Base-by-base conservation (phyloP, 2,888 invertebrate genomes). In the Iphiclides podalirius region DNA sequence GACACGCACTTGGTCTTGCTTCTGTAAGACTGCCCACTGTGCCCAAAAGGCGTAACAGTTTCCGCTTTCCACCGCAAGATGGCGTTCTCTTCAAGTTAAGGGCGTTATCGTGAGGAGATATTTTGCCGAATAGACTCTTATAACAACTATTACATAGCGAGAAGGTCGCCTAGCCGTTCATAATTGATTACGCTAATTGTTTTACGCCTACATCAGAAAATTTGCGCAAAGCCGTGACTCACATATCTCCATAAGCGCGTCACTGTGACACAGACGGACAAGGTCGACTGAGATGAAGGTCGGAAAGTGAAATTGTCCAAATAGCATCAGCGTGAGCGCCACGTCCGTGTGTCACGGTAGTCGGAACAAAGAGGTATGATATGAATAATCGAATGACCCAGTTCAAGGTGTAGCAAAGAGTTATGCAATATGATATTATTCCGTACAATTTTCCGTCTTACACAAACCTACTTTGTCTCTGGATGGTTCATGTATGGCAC, bases 301-400 rank as follows among this genome's bases (percentile, higher is more conserved):
- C 34, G 34, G 13, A 34, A 38, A 49, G 48, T 49, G 48, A 49
- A 49, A 49, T 49, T 49, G 20, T 23, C 36, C 28, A 42, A 47
- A 47, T 37, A 12, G 34, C 3, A 8, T 17, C 4, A 7, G 7
- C n/a, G 15, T 15, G 31, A 31, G 11, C 11, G 31, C 33, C 17
- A 17, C 31, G 17, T 8, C 41, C 12, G 41, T 31, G 12, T 17
- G 13, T 38, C 23, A 11, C 31, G 31, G n/a, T 20, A 3, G 6
- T 28, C 28, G 28, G 31, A 36, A 16, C 36, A 17, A 34, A 4
- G 23, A 12, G 11, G 16, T 8, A 20, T 12, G 12, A 33, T 33
- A 33, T 41, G 3, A 31, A 31, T 31, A 17, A 31, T 8, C 12
- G 17, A 16, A 1, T 4, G 31, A 33, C 16, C 12, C 12, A 12